Base-by-base conservation (phyloP, 2,113 vertebrate species). In the Neogobius melanostomus region DNA sequence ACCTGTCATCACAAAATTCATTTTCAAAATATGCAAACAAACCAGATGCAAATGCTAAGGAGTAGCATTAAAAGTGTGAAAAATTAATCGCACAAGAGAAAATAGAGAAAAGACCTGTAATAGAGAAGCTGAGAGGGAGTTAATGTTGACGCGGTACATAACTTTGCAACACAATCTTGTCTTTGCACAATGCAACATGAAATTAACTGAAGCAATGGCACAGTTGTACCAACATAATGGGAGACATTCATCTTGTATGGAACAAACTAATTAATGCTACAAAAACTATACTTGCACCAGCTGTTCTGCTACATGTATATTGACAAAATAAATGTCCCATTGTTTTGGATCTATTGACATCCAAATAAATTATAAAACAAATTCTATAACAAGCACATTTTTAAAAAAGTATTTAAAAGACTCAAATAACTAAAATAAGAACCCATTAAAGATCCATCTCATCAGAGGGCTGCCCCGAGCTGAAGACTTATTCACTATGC, bases 61-160 rank as follows among this genome's bases (percentile, higher is more conserved):
- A 53, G 82, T 72, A 69, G 73, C 80, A 80, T 59, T 54, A 78
- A 43, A 76, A 62, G 63, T 60, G 82, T 67, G 75, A 89, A 88
- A 91, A 81, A 88, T 83, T 79, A 89, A 90, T 71, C 74, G 79
- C 81, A 88, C 88, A 82, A 83, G 80, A 89, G 16, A 81, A 86
- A 92, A 87, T 75, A 85, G 82, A 82, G 82, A 85, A 90, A 87
- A 92, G 86, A 94, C 92, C 93, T 94, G 93, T 80, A 93, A 93
- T 91, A 92, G 90, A 93, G 81, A 93, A 86, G 92, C 93, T 93
- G 78, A 93, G 82, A 92, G 76, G 86, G 78, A 85, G 83, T 92
- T 93, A 92, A 84, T 91, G 60, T 69, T 91, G 83, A 91, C 72
- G 79, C 80, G 56, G 75, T 53, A 77, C 60, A 76, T 54, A 17